These are phyloP conservation scores for Leucozona laternaria DNA, from an alignment of 2,888 invertebrate genomes.

Conservation along the genomic window DNA sequence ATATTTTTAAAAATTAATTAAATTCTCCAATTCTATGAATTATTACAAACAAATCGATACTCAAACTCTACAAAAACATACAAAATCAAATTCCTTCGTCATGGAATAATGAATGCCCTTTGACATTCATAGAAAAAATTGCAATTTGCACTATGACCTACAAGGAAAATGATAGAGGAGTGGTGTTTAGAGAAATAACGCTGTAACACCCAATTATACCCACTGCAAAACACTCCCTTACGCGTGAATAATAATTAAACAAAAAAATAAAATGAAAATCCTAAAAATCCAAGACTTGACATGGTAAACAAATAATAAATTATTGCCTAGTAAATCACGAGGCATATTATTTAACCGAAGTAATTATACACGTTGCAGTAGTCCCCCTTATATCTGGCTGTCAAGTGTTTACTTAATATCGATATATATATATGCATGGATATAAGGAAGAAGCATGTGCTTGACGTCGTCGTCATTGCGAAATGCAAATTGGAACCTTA, in stretches of 20 bases:
- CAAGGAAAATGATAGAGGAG: background rate
- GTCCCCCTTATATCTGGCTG: background rate
- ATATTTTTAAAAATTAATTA: too few relatives aligned
- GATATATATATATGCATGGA: too few relatives aligned
- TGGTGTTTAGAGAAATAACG: background rate
- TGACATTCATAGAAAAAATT: background rate
- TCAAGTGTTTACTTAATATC: conserved; percentile 5
- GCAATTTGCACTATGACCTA: background rate
- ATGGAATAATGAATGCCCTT: background rate
- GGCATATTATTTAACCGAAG: conserved; percentile 3
- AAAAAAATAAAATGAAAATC: too few relatives aligned
- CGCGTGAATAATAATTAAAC: background rate
- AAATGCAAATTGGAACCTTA: conserved; percentile 27
- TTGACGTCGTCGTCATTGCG: background rate
- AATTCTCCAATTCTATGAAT: too few relatives aligned
- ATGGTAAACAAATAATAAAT: conserved; percentile 32
- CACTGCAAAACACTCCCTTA: background rate
- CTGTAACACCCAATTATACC: background rate
- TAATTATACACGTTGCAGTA: conserved; percentile 2
- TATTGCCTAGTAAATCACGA: conserved; percentile 19
- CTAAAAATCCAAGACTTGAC: background rate
- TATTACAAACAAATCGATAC: background rate
- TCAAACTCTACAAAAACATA: background rate
- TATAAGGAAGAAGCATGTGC: background rate
- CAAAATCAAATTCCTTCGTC: background rate